A percentile compares a stretch with the other conserved stretches of the same genome.
phyloP scores from a whole-genome alignment of 2,113 vertebrate species.

The Cisticola juncidis region DNA sequence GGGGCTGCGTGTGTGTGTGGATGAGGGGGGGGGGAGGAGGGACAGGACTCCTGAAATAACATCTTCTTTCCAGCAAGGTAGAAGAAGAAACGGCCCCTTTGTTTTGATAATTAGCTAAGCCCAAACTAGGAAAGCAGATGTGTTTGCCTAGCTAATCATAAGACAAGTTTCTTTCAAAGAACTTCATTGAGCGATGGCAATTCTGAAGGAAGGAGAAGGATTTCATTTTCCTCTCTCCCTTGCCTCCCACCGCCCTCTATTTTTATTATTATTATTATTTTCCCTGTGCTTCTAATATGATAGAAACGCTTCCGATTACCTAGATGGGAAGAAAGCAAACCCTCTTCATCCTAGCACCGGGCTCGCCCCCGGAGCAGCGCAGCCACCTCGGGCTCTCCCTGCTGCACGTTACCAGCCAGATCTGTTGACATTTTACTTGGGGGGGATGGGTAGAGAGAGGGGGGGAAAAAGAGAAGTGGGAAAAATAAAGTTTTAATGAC shows the following conservation, averaged over 20 bases:
- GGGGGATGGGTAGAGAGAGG: not conserved
- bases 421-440: slow-evolving; percentile 44
- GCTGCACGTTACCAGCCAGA: slow-evolving; percentile 14
- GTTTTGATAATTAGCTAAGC: slow-evolving; percentile 79
- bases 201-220: not conserved
- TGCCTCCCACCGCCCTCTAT: not conserved
- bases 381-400: not conserved
- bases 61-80: slow-evolving; percentile 76
- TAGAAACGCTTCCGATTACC: slow-evolving; percentile 46
- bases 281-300: not conserved
- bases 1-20: not conserved
- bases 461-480: not conserved
- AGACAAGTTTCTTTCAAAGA: slow-evolving; percentile 75
- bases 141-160: slow-evolving; percentile 82
- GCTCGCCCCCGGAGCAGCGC: not conserved
- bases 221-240: not conserved
- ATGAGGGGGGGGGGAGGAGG: not conserved
- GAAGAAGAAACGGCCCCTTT: slow-evolving; percentile 72
- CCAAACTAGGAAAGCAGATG: slow-evolving; percentile 79
- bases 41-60: slow-evolving; percentile 76
- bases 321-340: slow-evolving; percentile 5
- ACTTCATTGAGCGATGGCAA: slow-evolving; percentile 60
- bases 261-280: not conserved
- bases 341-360: not conserved
- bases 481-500: slow-evolving; percentile 73